Evolutionary conservation across 2,113 vertebrate species (phyloP), one percentile per base, ranked within the genome.

Genomic region (Glareola pratincola): DNA sequence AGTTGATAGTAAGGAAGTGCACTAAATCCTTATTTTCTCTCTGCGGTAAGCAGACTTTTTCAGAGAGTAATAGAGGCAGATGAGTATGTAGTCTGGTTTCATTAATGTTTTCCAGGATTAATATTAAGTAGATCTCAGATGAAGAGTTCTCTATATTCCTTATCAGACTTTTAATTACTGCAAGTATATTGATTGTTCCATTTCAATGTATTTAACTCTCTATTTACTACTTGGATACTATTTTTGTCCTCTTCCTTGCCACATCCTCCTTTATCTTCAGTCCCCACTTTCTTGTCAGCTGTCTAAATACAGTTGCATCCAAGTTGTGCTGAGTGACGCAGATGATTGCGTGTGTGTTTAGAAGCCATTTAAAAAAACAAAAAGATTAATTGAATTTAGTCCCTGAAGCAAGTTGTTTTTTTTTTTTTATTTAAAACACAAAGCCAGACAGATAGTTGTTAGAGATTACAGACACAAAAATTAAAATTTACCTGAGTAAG

Each of bases 271-370:
- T 78, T 50, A 45, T 78, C 73, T 78, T 74, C 64, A 73, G 69
- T 90, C 66, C 37, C 9, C 26, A 24, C 63, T 90, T 86, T 37
- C 43, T 84, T 91, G 57, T 82, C 87, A 89, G 92, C 91, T 89
- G 80, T 94, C 66, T 87, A 87, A 87, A 87, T 79, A 72, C 39
- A 69, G 57, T 62, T 72, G 69, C 89, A 92, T 84, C 86, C 92
- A 92, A 83, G 53, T 45, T 85, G 43, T 69, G 39, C 79, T 48
- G 79, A 86, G 86, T 94, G 92, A 94, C 2, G 14, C 62, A 92
- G 39, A 37, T 39, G 60, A 9, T 43, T 41, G 18, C 3, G 4
- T 81, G 39, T 71, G 29, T 45, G 13, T 85, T 85, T 51, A 71
- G 66, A 76, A n/a, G 26, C 57, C 73, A 78, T 69, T 82, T 87